Conservation (phyloP, 2,113 vertebrate species). For the Pseudorasbora parva region DNA sequence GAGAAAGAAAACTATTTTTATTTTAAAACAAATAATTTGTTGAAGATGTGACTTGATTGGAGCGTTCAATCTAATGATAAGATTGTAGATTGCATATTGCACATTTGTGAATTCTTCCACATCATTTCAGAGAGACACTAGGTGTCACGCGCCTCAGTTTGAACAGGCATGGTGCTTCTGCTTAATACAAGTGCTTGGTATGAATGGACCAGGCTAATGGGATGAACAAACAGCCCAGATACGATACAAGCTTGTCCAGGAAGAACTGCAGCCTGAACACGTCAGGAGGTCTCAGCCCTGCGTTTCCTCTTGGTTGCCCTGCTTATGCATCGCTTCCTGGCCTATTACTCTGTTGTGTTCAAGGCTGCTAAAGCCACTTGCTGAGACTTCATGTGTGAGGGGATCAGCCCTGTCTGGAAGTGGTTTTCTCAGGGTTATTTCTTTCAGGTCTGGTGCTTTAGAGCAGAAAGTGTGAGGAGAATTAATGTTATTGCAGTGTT, state of each 20-base stretch:
- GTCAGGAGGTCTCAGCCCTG: background rate
- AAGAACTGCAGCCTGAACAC: background rate
- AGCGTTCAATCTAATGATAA: too few relatives aligned
- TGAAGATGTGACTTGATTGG: too few relatives aligned
- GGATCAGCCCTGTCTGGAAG: constrained; percentile 11
- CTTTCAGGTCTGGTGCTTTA: constrained; percentile 28
- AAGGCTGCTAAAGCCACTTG: constrained; percentile 24
- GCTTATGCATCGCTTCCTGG: constrained; percentile 33
- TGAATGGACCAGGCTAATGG: background rate
- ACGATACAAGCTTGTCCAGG: background rate
- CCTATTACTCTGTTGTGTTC: constrained; percentile 38
- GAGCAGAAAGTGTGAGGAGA: constrained; percentile 5
- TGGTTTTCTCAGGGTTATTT: constrained; percentile 21
- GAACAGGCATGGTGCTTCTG: background rate
- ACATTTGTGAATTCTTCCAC: too few relatives aligned
- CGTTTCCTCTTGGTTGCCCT: constrained; percentile 22
- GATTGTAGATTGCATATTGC: too few relatives aligned
- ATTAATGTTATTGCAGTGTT: constrained; percentile 4
- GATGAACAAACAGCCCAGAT: background rate
- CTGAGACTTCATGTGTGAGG: constrained; percentile 26
- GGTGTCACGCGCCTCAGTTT: background rate
- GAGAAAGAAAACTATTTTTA: too few relatives aligned
- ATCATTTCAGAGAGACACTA: too few relatives aligned
- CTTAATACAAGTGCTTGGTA: background rate
- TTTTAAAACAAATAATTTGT: too few relatives aligned